phyloP scores from a whole-genome alignment of 2,797 vertebrate species.

The Peromyscus aztecus region DNA sequence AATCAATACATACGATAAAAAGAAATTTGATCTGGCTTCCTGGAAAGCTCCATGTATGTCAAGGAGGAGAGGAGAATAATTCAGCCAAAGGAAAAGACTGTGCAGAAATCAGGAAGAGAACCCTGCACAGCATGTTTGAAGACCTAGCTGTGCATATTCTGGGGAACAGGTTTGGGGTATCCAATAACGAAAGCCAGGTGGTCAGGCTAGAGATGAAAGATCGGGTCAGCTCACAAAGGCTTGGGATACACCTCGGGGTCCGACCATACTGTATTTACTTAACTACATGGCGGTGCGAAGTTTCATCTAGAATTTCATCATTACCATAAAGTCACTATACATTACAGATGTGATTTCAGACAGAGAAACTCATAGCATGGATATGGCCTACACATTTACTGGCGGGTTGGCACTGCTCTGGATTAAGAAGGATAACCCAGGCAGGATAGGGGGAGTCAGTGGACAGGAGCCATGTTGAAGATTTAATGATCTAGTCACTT shows the following conservation, averaged over 20 bases:
- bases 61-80: background rate
- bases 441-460: background rate
- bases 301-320: constrained; percentile 29
- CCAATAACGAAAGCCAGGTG: background rate
- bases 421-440: background rate
- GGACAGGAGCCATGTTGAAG: background rate
- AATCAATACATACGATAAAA: constrained; percentile 23
- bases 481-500: background rate
- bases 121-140: background rate
- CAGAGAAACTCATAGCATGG: background rate
- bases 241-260: background rate
- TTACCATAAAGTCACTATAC: background rate
- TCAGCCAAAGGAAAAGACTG: background rate
- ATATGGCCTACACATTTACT: background rate
- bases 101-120: background rate
- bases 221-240: background rate
- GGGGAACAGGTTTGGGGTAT: background rate
- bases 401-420: too few species aligned
- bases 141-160: background rate
- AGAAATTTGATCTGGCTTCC: background rate
- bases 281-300: background rate
- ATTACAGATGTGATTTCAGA: constrained; percentile 9
- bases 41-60: background rate
- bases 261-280: background rate
- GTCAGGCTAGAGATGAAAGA: background rate